Percentiles rank a stretch among this genome's conserved stretches.
phyloP scores from a whole-genome alignment of 2,888 invertebrate species.

The Pammene aurita region DNA sequence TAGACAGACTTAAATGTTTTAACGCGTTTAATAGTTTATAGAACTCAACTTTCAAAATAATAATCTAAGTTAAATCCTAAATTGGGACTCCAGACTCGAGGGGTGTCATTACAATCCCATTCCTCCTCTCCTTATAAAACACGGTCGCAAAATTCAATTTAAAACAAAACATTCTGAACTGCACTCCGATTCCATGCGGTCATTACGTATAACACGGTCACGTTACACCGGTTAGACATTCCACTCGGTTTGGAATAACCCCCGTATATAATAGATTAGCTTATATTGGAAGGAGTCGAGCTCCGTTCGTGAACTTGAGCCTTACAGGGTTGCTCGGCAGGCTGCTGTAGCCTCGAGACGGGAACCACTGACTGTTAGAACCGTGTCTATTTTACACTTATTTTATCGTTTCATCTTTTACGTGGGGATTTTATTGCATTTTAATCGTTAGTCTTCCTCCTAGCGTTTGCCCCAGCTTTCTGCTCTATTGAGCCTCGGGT shows the following conservation, averaged over 20 bases:
- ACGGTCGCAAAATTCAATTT: background rate
- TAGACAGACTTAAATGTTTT: no score
- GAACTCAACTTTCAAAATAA: no score
- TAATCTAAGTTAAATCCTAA: no score
- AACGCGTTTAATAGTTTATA: no score
- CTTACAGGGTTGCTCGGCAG: constrained; percentile 12
- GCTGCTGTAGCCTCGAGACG: background rate
- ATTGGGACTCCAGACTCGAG: no score
- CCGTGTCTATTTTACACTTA: background rate
- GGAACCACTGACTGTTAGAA: constrained; percentile 11
- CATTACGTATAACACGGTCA: background rate
- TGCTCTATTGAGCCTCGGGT: no score
- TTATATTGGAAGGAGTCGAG: constrained; percentile 7
- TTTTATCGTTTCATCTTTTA: background rate
- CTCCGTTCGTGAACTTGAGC: constrained; percentile 27
- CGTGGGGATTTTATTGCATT: background rate
- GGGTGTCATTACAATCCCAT: no score
- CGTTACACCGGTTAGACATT: background rate
- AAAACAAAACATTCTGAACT: background rate
- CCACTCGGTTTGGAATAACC: background rate
- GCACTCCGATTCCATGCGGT: background rate
- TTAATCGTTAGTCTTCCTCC: no score
- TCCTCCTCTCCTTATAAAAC: no score
- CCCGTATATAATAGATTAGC: background rate
- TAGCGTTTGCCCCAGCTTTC: no score